phyloP scores from a whole-genome alignment of 2,113 vertebrate genomes.

The Mola mola region DNA sequence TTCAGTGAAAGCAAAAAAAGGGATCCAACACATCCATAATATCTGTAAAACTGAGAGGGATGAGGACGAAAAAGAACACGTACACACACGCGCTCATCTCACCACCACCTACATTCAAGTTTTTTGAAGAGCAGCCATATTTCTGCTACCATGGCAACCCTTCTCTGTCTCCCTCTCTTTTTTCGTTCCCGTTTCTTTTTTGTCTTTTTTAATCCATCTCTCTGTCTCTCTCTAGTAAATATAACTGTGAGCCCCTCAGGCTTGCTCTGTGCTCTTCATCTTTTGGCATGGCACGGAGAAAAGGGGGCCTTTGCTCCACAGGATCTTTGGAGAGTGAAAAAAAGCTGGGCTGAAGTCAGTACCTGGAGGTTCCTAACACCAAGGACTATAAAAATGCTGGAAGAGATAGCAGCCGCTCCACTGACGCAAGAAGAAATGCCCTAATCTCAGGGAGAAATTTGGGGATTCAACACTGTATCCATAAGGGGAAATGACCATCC shows the following conservation, averaged over 20 bases:
- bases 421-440: conserved; percentile 13
- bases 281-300: conserved; percentile 44
- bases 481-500: conserved; percentile 33
- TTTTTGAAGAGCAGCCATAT: conserved; percentile 82
- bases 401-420: neutral
- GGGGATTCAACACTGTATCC: conserved; percentile 15
- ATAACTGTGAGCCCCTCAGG: conserved; percentile 65
- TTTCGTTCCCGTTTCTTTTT: conserved; percentile 56
- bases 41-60: conserved; percentile 66
- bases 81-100: conserved; percentile 68
- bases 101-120: conserved; percentile 80
- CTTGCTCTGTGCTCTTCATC: conserved; percentile 63
- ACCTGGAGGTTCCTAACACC: conserved; percentile 23
- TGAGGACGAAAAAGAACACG: conserved; percentile 25
- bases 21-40: conserved; percentile 61
- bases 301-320: conserved; percentile 43
- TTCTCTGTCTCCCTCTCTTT: conserved; percentile 72
- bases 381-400: conserved; percentile 3
- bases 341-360: conserved; percentile 37
- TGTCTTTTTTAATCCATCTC: conserved; percentile 48
- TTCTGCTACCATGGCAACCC: conserved; percentile 80
- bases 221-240: conserved; percentile 70
- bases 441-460: conserved; percentile 23
- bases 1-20: conserved; percentile 38
- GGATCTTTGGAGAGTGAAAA: conserved; percentile 7